Conservation (phyloP, 1,140 invertebrate species). For the Papilio polytes region DNA sequence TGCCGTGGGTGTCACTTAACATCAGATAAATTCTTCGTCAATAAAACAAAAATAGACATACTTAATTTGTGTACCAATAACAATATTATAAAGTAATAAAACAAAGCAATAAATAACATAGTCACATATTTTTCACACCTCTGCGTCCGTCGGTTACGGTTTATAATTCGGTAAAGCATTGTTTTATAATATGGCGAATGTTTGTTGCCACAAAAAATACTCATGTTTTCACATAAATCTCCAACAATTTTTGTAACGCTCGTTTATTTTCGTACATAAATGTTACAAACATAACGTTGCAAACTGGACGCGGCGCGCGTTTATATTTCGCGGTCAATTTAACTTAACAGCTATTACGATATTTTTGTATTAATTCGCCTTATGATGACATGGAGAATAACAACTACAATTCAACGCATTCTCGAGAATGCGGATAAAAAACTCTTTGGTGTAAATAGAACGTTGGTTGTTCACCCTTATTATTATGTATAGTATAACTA, state of each 20-base stretch:
- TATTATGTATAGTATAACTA: background rate
- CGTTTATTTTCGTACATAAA: constrained; percentile 48
- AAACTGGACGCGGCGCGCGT: constrained; percentile 55
- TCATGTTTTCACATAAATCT: background rate
- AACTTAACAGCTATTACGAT: constrained; percentile 45
- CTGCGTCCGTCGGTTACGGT: constrained; percentile 10
- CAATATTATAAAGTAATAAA: background rate
- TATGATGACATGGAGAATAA: background rate
- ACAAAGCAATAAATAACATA: background rate
- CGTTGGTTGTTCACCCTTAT: background rate
- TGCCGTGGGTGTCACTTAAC: background rate
- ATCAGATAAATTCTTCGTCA: background rate
- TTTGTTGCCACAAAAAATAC: background rate
- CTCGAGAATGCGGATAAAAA: background rate
- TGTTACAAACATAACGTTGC: constrained; percentile 53
- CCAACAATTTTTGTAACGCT: constrained; percentile 48
- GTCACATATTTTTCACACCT: constrained; percentile 19
- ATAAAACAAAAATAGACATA: background rate
- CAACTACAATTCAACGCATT: background rate
- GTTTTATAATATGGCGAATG: background rate
- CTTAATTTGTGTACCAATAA: background rate
- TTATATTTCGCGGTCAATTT: constrained; percentile 65
- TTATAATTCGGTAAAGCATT: constrained; percentile 7
- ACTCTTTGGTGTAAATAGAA: background rate
- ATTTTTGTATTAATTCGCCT: constrained; percentile 7